Conservation (phyloP, 2,797 vertebrate genomes). For the Semaprochilodus insignis region DNA sequence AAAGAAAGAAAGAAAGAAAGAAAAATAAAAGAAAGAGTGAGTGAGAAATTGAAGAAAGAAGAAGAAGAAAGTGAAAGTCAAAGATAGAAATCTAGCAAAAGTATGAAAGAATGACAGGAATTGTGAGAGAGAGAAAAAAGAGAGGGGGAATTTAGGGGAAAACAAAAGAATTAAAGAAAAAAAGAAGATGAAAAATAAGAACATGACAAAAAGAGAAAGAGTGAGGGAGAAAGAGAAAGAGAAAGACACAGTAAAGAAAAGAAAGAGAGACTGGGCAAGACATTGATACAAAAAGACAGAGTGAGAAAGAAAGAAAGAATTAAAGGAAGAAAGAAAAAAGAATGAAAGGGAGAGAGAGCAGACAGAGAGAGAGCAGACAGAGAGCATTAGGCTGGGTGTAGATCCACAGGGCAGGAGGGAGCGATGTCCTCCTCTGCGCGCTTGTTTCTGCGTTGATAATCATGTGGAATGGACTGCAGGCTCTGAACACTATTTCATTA, state of each 20-base stretch:
- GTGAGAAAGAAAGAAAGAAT: not conserved
- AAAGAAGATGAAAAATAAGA: too few relatives aligned
- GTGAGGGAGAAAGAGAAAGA: not conserved
- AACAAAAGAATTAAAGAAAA: not conserved
- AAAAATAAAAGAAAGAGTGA: conserved; percentile 1
- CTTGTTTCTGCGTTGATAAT: conserved; percentile 41
- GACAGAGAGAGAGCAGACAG: conserved; percentile 10
- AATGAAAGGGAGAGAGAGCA: not conserved
- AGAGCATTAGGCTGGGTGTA: not conserved
- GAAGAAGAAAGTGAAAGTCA: not conserved
- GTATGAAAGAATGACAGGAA: not conserved
- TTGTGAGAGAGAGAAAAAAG: not conserved
- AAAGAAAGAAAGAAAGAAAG: not conserved
- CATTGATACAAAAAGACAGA: not conserved
- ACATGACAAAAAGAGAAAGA: not conserved
- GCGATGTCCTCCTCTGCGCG: conserved; percentile 29
- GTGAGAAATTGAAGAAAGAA: not conserved
- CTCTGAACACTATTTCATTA: conserved; percentile 41
- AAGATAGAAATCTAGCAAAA: too few relatives aligned
- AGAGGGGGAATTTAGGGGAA: too few relatives aligned
- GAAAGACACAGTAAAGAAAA: not conserved
- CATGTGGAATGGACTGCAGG: conserved; percentile 51
- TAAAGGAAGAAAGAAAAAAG: not conserved
- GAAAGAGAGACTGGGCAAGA: not conserved
- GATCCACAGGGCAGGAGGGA: conserved; percentile 4